Evolutionary conservation across 2,888 invertebrate genomes (phyloP).

Genomic region (Phymatocera aterrima): DNA sequence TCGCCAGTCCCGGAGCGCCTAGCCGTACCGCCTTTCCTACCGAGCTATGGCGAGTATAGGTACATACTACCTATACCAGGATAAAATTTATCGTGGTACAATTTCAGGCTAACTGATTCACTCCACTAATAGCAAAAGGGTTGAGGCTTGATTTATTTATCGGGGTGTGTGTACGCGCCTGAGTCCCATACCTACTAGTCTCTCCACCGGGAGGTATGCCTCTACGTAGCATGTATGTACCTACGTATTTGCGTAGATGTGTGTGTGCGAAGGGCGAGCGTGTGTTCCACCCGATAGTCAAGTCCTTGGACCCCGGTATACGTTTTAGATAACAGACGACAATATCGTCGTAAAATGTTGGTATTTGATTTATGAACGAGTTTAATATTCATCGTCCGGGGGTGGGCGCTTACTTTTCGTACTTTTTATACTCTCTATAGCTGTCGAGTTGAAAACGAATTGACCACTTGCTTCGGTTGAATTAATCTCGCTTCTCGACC

Average conservation of each 20-base stretch:
- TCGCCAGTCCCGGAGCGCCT: too few relatives aligned
- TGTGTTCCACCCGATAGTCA: slow-evolving; percentile 45
- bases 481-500: slow-evolving; percentile 24
- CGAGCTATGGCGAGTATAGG: too few relatives aligned
- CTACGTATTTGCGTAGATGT: neutral
- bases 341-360: slow-evolving; percentile 39
- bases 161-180: slow-evolving; percentile 47
- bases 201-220: too few relatives aligned
- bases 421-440: too few relatives aligned
- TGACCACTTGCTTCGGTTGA: slow-evolving; percentile 27
- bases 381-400: slow-evolving; percentile 44
- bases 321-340: slow-evolving; percentile 46
- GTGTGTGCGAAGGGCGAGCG: slow-evolving; percentile 41
- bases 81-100: slow-evolving; percentile 70
- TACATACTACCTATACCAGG: too few relatives aligned
- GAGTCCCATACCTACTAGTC: slow-evolving; percentile 41
- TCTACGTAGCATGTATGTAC: too few relatives aligned
- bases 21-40: slow-evolving; percentile 21
- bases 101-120: slow-evolving; percentile 69
- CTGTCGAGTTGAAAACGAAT: slow-evolving; percentile 5
- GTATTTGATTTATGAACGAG: slow-evolving; percentile 36
- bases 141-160: slow-evolving; percentile 67
- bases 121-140: slow-evolving; percentile 66
- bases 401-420: slow-evolving; percentile 43
- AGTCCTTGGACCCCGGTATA: slow-evolving; percentile 50